Evolutionary conservation across 2,888 invertebrate species (phyloP), one percentile per base, ranked within the genome.

Genomic region (Synanthedon tipuliformis): DNA sequence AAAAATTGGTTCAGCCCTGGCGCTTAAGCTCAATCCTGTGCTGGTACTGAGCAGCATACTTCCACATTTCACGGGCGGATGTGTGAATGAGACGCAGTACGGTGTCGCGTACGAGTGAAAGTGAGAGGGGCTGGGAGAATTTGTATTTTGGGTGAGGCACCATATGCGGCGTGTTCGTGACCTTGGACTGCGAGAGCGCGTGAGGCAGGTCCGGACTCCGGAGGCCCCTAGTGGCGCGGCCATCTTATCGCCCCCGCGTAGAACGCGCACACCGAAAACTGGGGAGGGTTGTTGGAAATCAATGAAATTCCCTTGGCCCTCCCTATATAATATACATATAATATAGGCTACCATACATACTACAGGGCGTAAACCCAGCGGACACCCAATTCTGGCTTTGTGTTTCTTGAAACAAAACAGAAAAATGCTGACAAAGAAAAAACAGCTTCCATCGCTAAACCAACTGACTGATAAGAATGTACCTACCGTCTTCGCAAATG

Each of bases 121-220:
- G 74, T 68, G 78, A 77, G 59, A 65, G 61, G 54, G 52, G 58
- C 67, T 70, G 73, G 69, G 75, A 72, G 80, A 80, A 78, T 78
- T 77, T 74, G 76, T 85, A 81, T 83, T 83, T 82, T 66, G 75
- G 81, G 78, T 73, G 71, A 70, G 75, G 72, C 65, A 71, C 70
- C 79, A 77, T 78, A 78, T 76, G 79, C 75, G 71, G 61, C 68
- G 65, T 62, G 60, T 65, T 48, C 76, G 69, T 78, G 84, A 85
- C 85, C 85, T 84, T 85, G 85, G 71, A 56, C 57, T 61, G 59
- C 63, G 72, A 69, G 66, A 67, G 76, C 75, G 81, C 77, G 75
- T 86, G 84, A 82, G 86, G 86, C 71, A 85, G 85, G 86, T 84
- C 81, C 70, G 78, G 82, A 84, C 85, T 84, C 81, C 70, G 78